Conservation (phyloP, 2,113 vertebrate genomes). For the Vidua chalybeata region DNA sequence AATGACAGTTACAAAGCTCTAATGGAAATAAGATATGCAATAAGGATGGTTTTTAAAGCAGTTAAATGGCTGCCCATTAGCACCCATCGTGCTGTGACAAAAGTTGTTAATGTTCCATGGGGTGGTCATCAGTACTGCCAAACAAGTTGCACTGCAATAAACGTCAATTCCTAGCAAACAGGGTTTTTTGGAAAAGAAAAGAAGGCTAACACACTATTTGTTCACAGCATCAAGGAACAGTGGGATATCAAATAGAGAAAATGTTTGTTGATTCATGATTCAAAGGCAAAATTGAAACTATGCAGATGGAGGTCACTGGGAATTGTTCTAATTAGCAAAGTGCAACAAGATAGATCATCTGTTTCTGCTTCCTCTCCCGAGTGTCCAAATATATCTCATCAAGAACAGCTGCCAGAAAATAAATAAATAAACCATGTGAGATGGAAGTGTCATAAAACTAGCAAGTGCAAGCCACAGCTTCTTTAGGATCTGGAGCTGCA, state of each 20-base stretch:
- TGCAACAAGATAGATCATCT: slow-evolving; percentile 52
- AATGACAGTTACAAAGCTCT: background rate
- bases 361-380: slow-evolving; percentile 46
- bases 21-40: background rate
- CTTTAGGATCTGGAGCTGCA: background rate
- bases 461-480: background rate
- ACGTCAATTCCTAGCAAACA: background rate
- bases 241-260: background rate
- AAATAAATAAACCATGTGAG: slow-evolving; percentile 26
- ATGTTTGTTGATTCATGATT: slow-evolving; percentile 22
- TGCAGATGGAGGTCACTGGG: slow-evolving; percentile 57
- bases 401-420: slow-evolving; percentile 57
- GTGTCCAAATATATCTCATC: slow-evolving; percentile 69
- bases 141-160: background rate
- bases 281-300: slow-evolving; percentile 36
- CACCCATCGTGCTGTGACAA: background rate
- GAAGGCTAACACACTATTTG: background rate
- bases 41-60: background rate
- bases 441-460: slow-evolving; percentile 16
- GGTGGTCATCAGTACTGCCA: background rate
- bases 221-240: background rate
- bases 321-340: slow-evolving; percentile 61
- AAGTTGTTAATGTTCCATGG: background rate
- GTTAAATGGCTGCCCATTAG: background rate
- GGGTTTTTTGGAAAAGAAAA: background rate